Evolutionary conservation across 2,797 vertebrate genomes (phyloP), one percentile per base, ranked within the genome.

Genomic region (Propithecus perrieri): DNA sequence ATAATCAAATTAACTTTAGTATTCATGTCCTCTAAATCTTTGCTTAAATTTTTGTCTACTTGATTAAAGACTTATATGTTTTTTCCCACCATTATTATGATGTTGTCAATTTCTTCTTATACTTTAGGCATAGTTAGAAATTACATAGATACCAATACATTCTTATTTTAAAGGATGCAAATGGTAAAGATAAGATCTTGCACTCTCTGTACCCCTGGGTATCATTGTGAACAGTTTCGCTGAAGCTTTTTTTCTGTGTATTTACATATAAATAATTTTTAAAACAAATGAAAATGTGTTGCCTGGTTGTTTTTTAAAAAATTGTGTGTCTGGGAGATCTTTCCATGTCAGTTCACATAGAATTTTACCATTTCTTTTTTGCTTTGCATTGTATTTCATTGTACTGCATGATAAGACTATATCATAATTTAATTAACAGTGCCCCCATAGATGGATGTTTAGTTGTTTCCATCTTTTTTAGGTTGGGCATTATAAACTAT

Each of bases 141-240:
- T 46, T 50, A 75, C 5, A 6, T 35, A 71, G 83, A 59, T 22
- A 63, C 3, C 20, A 69, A 81, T 11, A 46, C 10, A 48, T 75
- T 92, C 30, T 86, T 78, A 72, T 85, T 59, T 92, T 57, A 61
- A 96, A 90, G 59, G 33, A 53, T 84, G 69, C 74, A 80, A 53
- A 69, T 26, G 5, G 6, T 79, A 57, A 78, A 72, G 41, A 61
- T 5, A 71, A 69, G 7, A 4, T 46, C 4, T 76, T 86, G 1
- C 14, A 26, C 1, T 72, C 4, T 61, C 72, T 38, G 13, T 1
- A 61, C 2, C 17, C 30, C 24, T 80, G 55, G 33, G 5, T 65
- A 65, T 59, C 65, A 89, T 35, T 79, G n/a, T 67, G 13, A 72
- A 59, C 3, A 71, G 41, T 24, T 9, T 38, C 20, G 61, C n/a